A percentile compares a stretch with the other conserved stretches of the same genome.
phyloP scores from a whole-genome alignment of 2,888 invertebrate species.

The Busseola fusca region DNA sequence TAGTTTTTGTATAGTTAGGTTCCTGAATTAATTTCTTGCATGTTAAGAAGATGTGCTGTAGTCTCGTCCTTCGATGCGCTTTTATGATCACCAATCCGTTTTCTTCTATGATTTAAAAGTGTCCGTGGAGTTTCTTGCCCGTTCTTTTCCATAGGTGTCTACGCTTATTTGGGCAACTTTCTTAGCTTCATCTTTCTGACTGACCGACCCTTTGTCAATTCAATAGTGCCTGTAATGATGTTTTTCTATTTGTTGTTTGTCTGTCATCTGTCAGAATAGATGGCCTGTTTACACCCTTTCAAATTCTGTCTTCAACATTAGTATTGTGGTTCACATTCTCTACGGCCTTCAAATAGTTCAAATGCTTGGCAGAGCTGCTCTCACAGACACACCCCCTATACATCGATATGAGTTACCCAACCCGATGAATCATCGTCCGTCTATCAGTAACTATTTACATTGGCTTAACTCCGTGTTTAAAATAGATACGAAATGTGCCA shows the following conservation, averaged over 20 bases:
- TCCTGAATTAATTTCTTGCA: conserved; percentile 38
- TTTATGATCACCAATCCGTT: not conserved
- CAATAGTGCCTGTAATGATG: no score
- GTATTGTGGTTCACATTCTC: not conserved
- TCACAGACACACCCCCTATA: conserved; percentile 42
- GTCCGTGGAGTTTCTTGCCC: no score
- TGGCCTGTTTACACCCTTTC: not conserved
- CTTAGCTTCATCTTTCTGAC: no score
- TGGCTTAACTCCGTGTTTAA: conserved; percentile 30
- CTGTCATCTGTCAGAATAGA: not conserved
- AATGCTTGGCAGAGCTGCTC: conserved; percentile 34
- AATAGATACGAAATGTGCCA: conserved; percentile 56
- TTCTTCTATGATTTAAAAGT: no score
- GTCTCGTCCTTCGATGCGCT: not conserved
- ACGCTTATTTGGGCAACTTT: no score
- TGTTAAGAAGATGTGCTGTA: not conserved
- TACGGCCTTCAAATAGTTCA: conserved; percentile 30
- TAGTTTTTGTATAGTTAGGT: conserved; percentile 25
- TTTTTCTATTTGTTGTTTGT: no score
- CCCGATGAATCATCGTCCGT: conserved; percentile 45
- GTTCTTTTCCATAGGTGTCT: no score
- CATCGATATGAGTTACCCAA: conserved; percentile 44
- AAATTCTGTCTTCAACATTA: not conserved
- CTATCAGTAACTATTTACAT: conserved; percentile 37
- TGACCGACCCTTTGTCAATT: no score